Evolutionary conservation across 2,113 vertebrate species (phyloP), one percentile per base, ranked within the genome.

Genomic region (Columbina picui): DNA sequence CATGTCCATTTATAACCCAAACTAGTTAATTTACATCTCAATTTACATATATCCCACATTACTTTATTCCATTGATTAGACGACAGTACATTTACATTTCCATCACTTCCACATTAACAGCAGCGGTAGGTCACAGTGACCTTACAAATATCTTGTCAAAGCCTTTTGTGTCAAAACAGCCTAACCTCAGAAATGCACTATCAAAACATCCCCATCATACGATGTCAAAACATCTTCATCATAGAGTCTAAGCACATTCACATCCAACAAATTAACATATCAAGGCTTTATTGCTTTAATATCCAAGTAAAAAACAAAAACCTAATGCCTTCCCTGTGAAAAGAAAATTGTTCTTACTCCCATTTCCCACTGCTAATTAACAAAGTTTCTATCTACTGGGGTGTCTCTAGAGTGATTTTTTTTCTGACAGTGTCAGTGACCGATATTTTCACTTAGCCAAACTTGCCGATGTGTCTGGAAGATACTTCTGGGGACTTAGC

Each of bases 141-240:
- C 95, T 96, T 89, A 86, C 93, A 91, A 70, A 87, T 87, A 56
- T 26, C 95, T 96, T 96, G 89, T 96, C 94, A 96, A 75, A 94
- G 23, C 73, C 91, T 96, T 97, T 95, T 97, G 93, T 96, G 96
- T 97, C 95, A 96, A 97, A 97, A 96, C 95, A 96, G 60, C 60
- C 73, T 84, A 94, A 82, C 83, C 88, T 95, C 86, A 87, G 89
- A 92, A 92, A 71, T 18, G 64, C 52, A 22, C 83, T 89, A 92
- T 94, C 95, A 96, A 97, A 96, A 97, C 95, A 96, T 60, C 73
- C 86, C 49, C 86, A 87, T 95, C 95, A 95, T 7, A 84, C 69
- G 38, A 0, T 89, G 96, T 96, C 93, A 96, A 97, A 95, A 97
- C 94, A 95, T 30, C 34, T 91, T 94, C 89, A 93, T 96, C 91